These are phyloP conservation scores for Agonopterix heracliana DNA, from an alignment of 2,888 invertebrate genomes.

Conservation along the genomic window DNA sequence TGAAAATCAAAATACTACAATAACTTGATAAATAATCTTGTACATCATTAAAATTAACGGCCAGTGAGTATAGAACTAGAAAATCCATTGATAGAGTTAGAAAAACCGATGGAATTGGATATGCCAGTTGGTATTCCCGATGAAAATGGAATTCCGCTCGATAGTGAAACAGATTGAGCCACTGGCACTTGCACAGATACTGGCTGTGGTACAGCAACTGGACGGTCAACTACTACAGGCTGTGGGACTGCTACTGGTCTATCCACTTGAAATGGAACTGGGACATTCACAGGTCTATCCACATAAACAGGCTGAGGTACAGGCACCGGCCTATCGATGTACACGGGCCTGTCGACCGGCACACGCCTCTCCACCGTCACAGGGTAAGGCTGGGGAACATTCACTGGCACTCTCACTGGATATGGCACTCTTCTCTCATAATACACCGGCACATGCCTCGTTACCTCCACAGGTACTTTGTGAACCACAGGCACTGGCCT, in stretches of 20 bases:
- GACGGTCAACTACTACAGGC: constrained; percentile 25
- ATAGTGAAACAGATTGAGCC: constrained; percentile 14
- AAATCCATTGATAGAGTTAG: background rate
- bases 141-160: background rate
- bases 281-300: constrained; percentile 75
- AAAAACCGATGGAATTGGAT: background rate
- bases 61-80: constrained; percentile 1
- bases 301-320: constrained; percentile 75
- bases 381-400: constrained; percentile 76
- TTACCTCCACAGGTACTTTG: constrained; percentile 66
- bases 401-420: constrained; percentile 69
- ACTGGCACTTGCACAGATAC: constrained; percentile 21
- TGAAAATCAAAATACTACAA: background rate
- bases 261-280: constrained; percentile 56
- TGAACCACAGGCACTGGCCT: constrained; percentile 68
- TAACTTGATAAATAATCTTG: background rate
- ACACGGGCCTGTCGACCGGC: constrained; percentile 75
- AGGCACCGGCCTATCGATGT: constrained; percentile 76
- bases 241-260: constrained; percentile 38
- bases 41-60: constrained; percentile 1
- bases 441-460: constrained; percentile 65
- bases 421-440: constrained; percentile 68
- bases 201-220: constrained; percentile 36
- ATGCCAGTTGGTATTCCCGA: background rate
- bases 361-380: constrained; percentile 76